Conservation (phyloP, 2,113 vertebrate genomes). For the Hyperopisus bebe region DNA sequence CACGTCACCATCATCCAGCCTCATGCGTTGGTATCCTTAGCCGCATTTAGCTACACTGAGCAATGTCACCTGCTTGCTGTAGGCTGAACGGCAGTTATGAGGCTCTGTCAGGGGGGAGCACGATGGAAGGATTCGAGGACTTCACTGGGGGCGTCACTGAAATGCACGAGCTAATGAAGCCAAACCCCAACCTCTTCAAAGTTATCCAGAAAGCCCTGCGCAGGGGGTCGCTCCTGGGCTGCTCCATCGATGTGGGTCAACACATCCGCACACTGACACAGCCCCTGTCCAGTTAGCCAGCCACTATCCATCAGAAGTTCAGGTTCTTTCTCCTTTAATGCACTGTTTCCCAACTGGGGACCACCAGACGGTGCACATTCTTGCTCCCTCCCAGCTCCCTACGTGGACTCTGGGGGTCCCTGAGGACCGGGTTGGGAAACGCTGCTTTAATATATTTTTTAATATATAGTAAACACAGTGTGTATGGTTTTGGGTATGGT, state of each 20-base stretch:
- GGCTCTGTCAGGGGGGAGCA: conserved; percentile 41
- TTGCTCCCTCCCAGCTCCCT: not conserved
- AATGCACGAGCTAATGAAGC: conserved; percentile 33
- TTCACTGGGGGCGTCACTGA: conserved; percentile 46
- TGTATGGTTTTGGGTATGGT: not conserved
- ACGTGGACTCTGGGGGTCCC: not conserved
- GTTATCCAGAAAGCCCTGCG: not conserved
- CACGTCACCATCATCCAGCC: not conserved
- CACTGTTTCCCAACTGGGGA: not conserved
- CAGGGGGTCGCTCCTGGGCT: not conserved
- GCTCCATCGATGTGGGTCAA: not conserved
- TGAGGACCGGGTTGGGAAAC: not conserved
- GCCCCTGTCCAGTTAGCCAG: not conserved
- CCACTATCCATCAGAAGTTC: not conserved
- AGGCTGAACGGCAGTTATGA: conserved; percentile 49
- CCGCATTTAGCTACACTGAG: not conserved
- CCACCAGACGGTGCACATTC: not conserved
- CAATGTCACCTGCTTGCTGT: not conserved
- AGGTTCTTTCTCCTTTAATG: not conserved
- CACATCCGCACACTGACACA: not conserved
- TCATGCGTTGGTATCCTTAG: not conserved
- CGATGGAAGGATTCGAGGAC: conserved; percentile 48
- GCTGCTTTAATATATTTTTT: not conserved
- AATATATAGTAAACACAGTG: not conserved
- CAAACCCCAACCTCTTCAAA: conserved; percentile 22